Evolutionary conservation across 2,113 vertebrate genomes (phyloP).

Genomic region (Ahaetulla prasina): DNA sequence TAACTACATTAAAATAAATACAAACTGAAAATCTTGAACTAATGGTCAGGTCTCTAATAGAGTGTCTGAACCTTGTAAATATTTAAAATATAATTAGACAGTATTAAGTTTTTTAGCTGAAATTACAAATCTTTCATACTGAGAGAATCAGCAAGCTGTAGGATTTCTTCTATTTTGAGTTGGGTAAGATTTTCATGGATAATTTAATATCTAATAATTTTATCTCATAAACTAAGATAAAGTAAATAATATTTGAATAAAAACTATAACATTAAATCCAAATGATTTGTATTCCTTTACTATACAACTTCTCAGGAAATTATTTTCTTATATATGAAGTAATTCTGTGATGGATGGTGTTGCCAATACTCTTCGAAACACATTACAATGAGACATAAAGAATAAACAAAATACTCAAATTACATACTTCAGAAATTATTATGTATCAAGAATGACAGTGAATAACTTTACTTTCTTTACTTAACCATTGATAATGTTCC

Average conservation of each 20-base stretch:
- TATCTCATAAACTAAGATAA: constrained; percentile 73
- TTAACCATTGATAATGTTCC: not conserved
- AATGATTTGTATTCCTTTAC: constrained; percentile 63
- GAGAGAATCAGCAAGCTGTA: constrained; percentile 77
- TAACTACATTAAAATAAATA: constrained; percentile 60
- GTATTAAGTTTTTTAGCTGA: constrained; percentile 71
- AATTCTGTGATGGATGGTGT: constrained; percentile 43
- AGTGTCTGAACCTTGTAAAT: constrained; percentile 69
- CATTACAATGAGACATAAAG: constrained; percentile 50
- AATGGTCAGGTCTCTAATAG: constrained; percentile 65
- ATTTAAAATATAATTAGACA: constrained; percentile 76
- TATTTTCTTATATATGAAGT: constrained; percentile 68
- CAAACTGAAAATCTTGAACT: constrained; percentile 60
- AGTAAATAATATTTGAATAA: constrained; percentile 76
- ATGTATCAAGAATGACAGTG: constrained; percentile 18
- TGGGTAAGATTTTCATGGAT: constrained; percentile 82
- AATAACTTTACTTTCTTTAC: constrained; percentile 11
- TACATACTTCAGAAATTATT: constrained; percentile 33
- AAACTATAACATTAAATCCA: constrained; percentile 78
- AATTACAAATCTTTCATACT: constrained; percentile 79
- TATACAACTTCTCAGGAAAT: constrained; percentile 62
- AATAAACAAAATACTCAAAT: constrained; percentile 39
- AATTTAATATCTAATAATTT: constrained; percentile 86
- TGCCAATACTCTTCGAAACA: constrained; percentile 58
- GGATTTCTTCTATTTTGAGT: constrained; percentile 79